Base-by-base conservation (phyloP, 2,797 vertebrate species). In the Bradypus variegatus region DNA sequence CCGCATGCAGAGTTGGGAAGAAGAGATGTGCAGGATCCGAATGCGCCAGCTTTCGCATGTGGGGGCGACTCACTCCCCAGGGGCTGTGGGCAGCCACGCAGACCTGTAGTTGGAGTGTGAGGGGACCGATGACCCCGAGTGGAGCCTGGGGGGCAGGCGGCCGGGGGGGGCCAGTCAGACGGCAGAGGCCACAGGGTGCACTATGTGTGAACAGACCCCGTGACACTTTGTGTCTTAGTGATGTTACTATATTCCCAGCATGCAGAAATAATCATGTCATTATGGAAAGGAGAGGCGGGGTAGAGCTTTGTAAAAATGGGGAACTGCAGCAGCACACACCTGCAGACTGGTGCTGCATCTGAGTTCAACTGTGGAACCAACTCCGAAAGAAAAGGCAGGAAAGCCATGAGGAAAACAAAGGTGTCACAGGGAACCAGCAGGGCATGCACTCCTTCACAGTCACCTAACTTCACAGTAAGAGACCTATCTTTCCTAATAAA, bases 191-290 rank as follows among this genome's bases (percentile, higher is more conserved):
- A 5, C 0, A 0, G 1, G 25, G 7, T 0, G 13, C 12, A 1
- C 11, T 6, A 5, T 7, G 0, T 7, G 0, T 2, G 70, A 62
- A 48, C 14, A 15, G 53, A 14, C 9, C 29, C 25, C 11, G 2
- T 3, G 1, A 6, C 14, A 41, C 19, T 31, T 79, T 8, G 12
- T 36, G 1, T 41, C 69, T 19, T n/a, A 6, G 23, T 7, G 41
- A 21, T 2, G 9, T 31, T n/a, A 5, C 16, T 7, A 14, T 14
- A 27, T 53, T 55, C 18, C 3, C 2, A 19, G 2, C 31, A 11
- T 0, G 8, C 36, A 0, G 21, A 29, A 48, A 67, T 8, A 50
- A 72, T 4, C 1, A 4, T 1, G 3, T 11, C 12, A 23, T 6
- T 15, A 1, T 0, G 9, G 64, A 18, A 31, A 19, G 38, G 33